Evolutionary conservation across 92 coral and sea anemone species (phyloP), one percentile per base, ranked within the genome.

Genomic region (Hydrozoanthus gracilis): DNA sequence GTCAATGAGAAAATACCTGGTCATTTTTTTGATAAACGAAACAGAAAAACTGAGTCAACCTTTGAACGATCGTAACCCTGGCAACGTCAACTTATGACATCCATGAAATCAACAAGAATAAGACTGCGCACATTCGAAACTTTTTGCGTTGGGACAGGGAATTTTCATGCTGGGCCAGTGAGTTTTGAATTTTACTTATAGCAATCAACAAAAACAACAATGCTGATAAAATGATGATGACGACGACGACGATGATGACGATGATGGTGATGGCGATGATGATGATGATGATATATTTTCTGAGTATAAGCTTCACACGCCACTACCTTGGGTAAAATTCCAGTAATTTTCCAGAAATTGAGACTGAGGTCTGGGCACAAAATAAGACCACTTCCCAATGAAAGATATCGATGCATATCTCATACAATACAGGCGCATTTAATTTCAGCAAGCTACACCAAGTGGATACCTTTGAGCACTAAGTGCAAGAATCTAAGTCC

Each of bases 81-180:
- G 35, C 35, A 27, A 27, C 35, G 1, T 27, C 35, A 27, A 27
- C 35, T 58, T 58, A 58, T 58, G 65, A 58, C 65, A 58, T 58
- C n/a, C 65, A 14, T 58, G 65, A 58, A 58, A 58, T 58, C 65
- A 58, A 58, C 65, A 58, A 58, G 65, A 58, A 58, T 58, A 58
- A 58, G 65, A 58, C 65, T 58, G 65, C 65, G 13, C 0, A 58
- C 1, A 27, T 2, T 27, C 35, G 35, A 27, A 27, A 27, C 35
- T 27, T 27, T 27, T 27, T 2, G 35, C 2, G 35, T 27, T 27
- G 35, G 35, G 35, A 0, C 65, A 2, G 65, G 65, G 65, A 58
- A 2, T 58, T 58, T 58, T 58, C 65, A 58, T 58, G 65, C 65
- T 58, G 65, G 65, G 65, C 17, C 65, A 58, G 65, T 2, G 2